Evolutionary conservation across 53 echinoderm and acorn worm species (phyloP).

Genomic region (Hippasteria phrygiana): DNA sequence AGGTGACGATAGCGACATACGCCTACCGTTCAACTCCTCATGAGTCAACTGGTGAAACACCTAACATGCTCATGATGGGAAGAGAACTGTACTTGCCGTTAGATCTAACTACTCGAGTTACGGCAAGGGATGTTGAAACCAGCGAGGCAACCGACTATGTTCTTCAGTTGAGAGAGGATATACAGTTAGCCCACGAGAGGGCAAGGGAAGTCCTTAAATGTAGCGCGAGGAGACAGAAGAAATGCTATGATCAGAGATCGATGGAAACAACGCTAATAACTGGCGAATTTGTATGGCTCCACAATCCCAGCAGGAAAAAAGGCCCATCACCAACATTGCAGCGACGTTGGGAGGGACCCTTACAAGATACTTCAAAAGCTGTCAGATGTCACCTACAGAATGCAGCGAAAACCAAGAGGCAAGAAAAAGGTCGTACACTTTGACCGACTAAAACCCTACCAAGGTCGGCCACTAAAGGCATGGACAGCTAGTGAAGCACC

Average conservation of each 20-base stretch:
- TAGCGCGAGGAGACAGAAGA: constrained; percentile 8
- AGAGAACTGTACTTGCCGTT: not conserved
- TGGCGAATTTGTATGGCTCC: constrained; percentile 33
- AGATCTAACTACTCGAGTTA: not conserved
- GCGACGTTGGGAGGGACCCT: constrained; percentile 6
- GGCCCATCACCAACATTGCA: constrained; percentile 28
- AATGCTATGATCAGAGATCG: not conserved
- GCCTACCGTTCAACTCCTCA: constrained; percentile 2
- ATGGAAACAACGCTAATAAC: not conserved
- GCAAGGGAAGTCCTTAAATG: not conserved
- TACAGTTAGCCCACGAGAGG: not conserved
- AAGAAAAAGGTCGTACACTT: constrained; percentile 16
- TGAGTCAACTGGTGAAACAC: no score
- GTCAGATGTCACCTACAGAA: constrained; percentile 3
- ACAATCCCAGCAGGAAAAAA: constrained; percentile 33
- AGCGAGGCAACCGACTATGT: not conserved
- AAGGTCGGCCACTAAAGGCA: constrained; percentile 8
- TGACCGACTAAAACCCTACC: not conserved
- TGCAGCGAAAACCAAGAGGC: constrained; percentile 13
- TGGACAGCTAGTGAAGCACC: not conserved
- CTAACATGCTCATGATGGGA: not conserved
- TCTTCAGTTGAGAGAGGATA: not conserved
- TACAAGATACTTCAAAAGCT: not conserved
- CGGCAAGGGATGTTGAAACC: not conserved
- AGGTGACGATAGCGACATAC: not conserved